Conservation (phyloP, 1,140 invertebrate species). For the Ceratosolen solmsi region DNA sequence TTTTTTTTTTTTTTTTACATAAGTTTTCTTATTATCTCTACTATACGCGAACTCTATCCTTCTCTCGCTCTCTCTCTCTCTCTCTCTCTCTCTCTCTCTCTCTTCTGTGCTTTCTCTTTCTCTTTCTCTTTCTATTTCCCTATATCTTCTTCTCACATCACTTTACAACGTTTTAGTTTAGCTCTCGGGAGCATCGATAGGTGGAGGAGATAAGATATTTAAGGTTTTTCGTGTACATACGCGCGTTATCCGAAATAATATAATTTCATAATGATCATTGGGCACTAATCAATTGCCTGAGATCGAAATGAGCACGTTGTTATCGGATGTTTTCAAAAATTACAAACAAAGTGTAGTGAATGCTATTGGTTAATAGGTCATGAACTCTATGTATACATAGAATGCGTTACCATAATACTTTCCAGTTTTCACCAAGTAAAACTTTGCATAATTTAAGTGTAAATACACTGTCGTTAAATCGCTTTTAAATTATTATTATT, state of each 20-base stretch:
- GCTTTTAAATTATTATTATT: background rate
- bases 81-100: background rate
- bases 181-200: background rate
- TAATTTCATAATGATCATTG: background rate
- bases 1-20: background rate
- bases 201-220: background rate
- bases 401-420: background rate
- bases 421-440: background rate
- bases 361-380: background rate
- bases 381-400: background rate
- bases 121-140: background rate
- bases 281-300: background rate
- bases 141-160: background rate
- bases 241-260: background rate
- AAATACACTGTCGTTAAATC: background rate
- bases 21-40: background rate
- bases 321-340: background rate
- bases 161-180: background rate
- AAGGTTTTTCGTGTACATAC: background rate
- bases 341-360: background rate
- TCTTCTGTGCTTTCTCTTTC: background rate
- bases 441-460: background rate
- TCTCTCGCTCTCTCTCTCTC: background rate
- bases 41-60: background rate
- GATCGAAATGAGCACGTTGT: background rate